Conservation (phyloP, 2,888 invertebrate genomes). For the Agrotis segetum region DNA sequence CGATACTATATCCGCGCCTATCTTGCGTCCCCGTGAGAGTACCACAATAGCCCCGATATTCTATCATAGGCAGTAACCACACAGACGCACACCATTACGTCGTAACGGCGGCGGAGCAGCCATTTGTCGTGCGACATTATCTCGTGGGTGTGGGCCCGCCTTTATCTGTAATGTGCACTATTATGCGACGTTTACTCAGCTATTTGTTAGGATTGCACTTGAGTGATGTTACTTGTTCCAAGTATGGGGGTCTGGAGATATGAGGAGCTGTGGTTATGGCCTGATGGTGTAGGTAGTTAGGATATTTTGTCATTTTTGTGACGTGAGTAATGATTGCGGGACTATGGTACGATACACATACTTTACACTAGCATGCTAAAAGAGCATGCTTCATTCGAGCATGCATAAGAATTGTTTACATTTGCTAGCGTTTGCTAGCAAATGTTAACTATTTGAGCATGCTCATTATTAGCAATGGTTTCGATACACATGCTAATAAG, state of each 20-base stretch:
- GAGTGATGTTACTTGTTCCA: constrained; percentile 40
- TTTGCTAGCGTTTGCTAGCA: too few relatives aligned
- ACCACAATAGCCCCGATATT: constrained; percentile 38
- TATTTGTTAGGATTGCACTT: constrained; percentile 55
- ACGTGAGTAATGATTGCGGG: too few relatives aligned
- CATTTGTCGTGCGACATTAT: constrained; percentile 69
- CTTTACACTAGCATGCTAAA: too few relatives aligned
- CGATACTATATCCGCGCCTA: constrained; percentile 11
- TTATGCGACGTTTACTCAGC: constrained; percentile 53
- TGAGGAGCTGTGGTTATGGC: constrained; percentile 18
- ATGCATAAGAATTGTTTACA: too few relatives aligned
- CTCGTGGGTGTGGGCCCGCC: constrained; percentile 52
- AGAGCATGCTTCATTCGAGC: too few relatives aligned
- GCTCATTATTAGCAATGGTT: too few relatives aligned
- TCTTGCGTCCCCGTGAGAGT: constrained; percentile 20
- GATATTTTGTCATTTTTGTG: neutral
- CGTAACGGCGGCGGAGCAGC: constrained; percentile 59
- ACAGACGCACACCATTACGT: constrained; percentile 57
- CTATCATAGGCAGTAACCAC: constrained; percentile 46
- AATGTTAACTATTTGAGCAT: too few relatives aligned
- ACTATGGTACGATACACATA: too few relatives aligned
- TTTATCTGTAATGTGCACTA: constrained; percentile 67
- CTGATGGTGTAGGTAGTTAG: neutral
- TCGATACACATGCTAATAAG: too few relatives aligned
- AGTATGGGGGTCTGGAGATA: constrained; percentile 20